phyloP scores from a whole-genome alignment of 2,113 vertebrate species.

The Ornithorhynchus anatinus region DNA sequence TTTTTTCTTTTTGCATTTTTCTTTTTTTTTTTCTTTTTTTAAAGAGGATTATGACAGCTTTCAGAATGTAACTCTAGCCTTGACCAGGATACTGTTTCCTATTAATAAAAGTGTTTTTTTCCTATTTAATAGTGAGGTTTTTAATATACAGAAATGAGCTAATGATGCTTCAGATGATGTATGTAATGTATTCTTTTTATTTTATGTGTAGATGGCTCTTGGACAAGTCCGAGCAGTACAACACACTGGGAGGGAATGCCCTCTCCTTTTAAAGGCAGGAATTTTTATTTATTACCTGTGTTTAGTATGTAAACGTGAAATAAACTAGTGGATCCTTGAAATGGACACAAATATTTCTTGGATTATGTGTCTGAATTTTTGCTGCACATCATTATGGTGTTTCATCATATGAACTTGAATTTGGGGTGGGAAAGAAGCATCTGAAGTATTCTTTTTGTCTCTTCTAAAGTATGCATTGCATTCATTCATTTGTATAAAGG shows the following conservation, averaged over 20 bases:
- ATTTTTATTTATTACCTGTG: conserved; percentile 87
- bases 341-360: conserved; percentile 74
- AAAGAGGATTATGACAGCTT: conserved; percentile 65
- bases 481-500: conserved; percentile 55
- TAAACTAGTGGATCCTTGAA: conserved; percentile 78
- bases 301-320: conserved; percentile 83
- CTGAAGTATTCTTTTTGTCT: conserved; percentile 58
- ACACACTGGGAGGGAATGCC: conserved; percentile 85
- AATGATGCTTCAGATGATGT: conserved; percentile 83
- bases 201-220: conserved; percentile 88
- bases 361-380: conserved; percentile 77
- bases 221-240: conserved; percentile 86
- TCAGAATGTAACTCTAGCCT: conserved; percentile 68
- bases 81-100: conserved; percentile 67
- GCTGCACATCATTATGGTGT: conserved; percentile 66
- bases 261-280: conserved; percentile 88
- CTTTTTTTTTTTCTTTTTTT: conserved; percentile 33
- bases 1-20: conserved; percentile 27
- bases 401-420: conserved; percentile 63
- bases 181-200: conserved; percentile 87
- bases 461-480: conserved; percentile 51
- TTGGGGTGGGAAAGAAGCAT: conserved; percentile 71
- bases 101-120: conserved; percentile 61
- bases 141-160: conserved; percentile 78
- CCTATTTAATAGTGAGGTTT: conserved; percentile 73